phyloP scores from a whole-genome alignment of 2,113 vertebrate species.

The Strix aluco region DNA sequence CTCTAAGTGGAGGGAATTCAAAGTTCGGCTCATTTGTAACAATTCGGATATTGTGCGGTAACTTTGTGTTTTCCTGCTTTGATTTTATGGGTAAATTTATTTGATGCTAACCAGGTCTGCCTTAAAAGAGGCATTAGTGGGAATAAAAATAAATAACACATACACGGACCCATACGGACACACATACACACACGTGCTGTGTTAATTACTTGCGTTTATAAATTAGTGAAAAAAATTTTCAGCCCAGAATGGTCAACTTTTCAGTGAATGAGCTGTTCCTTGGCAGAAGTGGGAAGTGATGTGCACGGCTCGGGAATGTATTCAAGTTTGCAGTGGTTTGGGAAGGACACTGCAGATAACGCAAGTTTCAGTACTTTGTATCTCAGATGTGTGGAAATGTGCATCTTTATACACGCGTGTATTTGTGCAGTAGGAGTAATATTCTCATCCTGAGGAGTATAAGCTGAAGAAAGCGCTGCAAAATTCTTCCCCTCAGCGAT shows the following conservation, averaged over 20 bases:
- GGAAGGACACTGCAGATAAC: conserved; percentile 55
- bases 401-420: neutral
- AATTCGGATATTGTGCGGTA: neutral
- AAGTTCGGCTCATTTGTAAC: neutral
- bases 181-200: rapidly evolving
- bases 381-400: neutral
- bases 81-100: neutral
- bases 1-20: neutral
- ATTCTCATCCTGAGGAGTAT: neutral
- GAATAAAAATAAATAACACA: conserved; percentile 25
- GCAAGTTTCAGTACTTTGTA: conserved; percentile 1
- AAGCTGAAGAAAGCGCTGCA: neutral
- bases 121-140: neutral
- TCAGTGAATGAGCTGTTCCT: neutral
- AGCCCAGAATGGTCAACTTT: neutral
- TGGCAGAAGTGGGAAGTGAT: neutral
- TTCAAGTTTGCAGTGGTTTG: conserved; percentile 28
- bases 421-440: neutral
- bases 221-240: neutral
- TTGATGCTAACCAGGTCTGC: neutral
- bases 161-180: rapidly evolving
- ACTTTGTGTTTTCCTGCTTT: neutral
- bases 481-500: neutral
- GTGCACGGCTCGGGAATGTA: neutral
- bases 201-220: conserved; percentile 2